phyloP scores from a whole-genome alignment of 2,888 invertebrate species.

The Crocallis elinguaria region DNA sequence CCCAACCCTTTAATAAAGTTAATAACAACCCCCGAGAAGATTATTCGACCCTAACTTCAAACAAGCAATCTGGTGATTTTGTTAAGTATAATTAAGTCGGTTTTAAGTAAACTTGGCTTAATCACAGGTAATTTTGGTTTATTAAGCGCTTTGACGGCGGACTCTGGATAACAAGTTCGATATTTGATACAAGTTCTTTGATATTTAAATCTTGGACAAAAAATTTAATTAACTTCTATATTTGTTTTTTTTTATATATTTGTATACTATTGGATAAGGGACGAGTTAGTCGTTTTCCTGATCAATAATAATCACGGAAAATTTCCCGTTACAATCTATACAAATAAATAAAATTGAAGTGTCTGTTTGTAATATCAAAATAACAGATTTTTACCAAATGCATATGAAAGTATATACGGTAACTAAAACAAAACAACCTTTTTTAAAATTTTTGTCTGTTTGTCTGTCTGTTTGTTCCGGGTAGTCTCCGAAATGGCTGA shows the following conservation, averaged over 20 bases:
- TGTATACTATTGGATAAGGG: too few species aligned
- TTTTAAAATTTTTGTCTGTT: too few species aligned
- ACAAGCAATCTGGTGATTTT: constrained; percentile 26
- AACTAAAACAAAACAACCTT: too few species aligned
- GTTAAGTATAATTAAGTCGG: constrained; percentile 20
- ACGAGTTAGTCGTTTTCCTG: too few species aligned
- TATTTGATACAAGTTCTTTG: neutral
- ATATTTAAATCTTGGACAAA: neutral
- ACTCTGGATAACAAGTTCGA: constrained; percentile 2
- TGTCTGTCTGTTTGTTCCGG: too few species aligned
- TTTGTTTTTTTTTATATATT: neutral
- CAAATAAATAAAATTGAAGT: too few species aligned
- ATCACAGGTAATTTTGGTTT: constrained; percentile 25
- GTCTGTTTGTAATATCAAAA: too few species aligned
- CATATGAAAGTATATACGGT: too few species aligned
- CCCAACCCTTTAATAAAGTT: constrained; percentile 22
- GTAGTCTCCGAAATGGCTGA: too few species aligned
- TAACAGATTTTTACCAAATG: too few species aligned
- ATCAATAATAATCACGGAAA: too few species aligned
- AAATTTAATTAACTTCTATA: neutral
- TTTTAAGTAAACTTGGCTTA: constrained; percentile 14
- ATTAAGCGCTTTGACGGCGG: constrained; percentile 19
- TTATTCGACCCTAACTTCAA: constrained; percentile 26
- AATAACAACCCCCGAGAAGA: constrained; percentile 16
- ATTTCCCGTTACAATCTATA: too few species aligned